Evolutionary conservation across 2,113 vertebrate genomes (phyloP).

Genomic region (Ondatra zibethicus): DNA sequence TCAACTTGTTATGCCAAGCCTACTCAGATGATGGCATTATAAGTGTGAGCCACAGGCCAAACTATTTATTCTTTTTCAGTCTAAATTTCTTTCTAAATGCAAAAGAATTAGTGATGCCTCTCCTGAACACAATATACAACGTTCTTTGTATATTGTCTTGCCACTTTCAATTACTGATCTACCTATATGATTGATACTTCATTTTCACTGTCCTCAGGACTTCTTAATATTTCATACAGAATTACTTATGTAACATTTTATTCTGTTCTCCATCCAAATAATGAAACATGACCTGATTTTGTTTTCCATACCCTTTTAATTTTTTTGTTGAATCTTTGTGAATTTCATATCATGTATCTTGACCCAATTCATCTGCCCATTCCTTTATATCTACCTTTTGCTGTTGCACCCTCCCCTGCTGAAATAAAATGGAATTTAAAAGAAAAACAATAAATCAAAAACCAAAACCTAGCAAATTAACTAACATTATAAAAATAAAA

Average conservation of each 20-base stretch:
- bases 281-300: neutral
- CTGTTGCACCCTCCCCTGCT: neutral
- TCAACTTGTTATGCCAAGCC: neutral
- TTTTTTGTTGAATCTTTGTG: neutral
- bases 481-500: neutral
- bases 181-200: neutral
- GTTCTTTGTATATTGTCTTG: neutral
- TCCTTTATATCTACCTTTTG: neutral
- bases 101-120: neutral
- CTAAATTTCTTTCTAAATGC: neutral
- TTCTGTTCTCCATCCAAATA: neutral
- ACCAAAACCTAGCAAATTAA: neutral
- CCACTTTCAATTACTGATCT: neutral
- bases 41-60: neutral
- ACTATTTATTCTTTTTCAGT: neutral
- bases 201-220: neutral
- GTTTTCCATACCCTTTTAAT: neutral
- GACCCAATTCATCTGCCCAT: neutral
- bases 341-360: neutral
- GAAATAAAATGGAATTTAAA: neutral
- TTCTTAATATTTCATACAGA: neutral
- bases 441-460: neutral
- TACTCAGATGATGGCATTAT: too few species aligned
- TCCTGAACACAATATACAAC: neutral
- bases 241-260: neutral